Conservation (phyloP, 1,140 invertebrate species). For the Polypedilum pembai region DNA sequence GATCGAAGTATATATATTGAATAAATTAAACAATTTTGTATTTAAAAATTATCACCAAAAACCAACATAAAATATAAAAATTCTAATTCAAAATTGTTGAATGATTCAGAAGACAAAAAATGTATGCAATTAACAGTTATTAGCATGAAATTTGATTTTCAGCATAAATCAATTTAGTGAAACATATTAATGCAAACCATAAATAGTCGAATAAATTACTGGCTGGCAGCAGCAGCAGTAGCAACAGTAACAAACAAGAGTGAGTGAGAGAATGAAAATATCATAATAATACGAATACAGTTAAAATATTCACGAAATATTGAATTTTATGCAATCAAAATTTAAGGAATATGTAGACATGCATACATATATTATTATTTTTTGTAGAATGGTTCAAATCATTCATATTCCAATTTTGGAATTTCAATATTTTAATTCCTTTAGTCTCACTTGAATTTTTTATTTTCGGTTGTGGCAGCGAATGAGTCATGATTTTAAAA, state of each 20-base stretch:
- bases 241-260: background rate
- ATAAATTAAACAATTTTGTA: no score
- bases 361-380: conserved; percentile 1
- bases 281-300: background rate
- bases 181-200: background rate
- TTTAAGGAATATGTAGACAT: background rate
- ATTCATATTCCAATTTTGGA: conserved; percentile 13
- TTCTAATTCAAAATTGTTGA: background rate
- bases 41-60: no score
- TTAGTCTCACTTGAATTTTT: background rate
- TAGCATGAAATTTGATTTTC: conserved; percentile 2
- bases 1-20: no score
- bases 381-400: background rate
- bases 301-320: conserved; percentile 10
- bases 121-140: conserved; percentile 1
- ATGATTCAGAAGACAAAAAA: background rate
- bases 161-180: conserved; percentile 16
- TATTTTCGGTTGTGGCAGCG: background rate
- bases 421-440: background rate
- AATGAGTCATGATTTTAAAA: conserved; percentile 12
- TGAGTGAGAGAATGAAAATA: no score
- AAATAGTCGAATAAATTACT: background rate
- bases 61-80: background rate
- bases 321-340: conserved; percentile 7
- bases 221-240: background rate